phyloP scores from a whole-genome alignment of 1,140 invertebrate species.

The Lucilia cuprina region DNA sequence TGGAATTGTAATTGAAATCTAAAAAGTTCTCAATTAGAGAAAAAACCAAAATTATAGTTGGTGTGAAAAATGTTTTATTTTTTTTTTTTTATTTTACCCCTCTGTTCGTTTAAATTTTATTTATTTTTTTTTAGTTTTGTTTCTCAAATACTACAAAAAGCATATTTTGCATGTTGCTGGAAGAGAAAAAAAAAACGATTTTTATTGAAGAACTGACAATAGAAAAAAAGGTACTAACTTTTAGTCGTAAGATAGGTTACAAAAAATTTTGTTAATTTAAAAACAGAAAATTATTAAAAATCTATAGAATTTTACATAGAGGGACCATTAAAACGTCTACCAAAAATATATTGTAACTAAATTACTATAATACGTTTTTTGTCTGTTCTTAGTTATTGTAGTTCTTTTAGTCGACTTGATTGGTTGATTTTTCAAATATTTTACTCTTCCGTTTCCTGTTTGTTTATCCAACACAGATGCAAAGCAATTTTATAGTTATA shows the following conservation, averaged over 20 bases:
- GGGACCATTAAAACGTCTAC: too few relatives aligned
- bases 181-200: neutral
- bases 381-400: too few relatives aligned
- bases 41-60: conserved; percentile 11
- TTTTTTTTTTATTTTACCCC: neutral
- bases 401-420: neutral
- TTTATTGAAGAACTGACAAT: neutral
- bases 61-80: neutral
- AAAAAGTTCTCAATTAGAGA: neutral
- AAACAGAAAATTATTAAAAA: too few relatives aligned
- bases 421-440: neutral
- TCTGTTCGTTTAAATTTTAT: neutral
- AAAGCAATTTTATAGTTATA: neutral
- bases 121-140: neutral
- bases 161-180: conserved; percentile 12
- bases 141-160: neutral
- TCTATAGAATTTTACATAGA: too few relatives aligned
- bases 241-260: neutral
- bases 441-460: neutral
- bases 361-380: too few relatives aligned
- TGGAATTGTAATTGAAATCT: neutral
- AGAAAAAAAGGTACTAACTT: neutral
- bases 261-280: too few relatives aligned
- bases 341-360: too few relatives aligned
- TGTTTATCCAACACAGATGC: conserved; percentile 14